phyloP scores from a whole-genome alignment of 2,888 invertebrate genomes.

The Apoda limacodes region DNA sequence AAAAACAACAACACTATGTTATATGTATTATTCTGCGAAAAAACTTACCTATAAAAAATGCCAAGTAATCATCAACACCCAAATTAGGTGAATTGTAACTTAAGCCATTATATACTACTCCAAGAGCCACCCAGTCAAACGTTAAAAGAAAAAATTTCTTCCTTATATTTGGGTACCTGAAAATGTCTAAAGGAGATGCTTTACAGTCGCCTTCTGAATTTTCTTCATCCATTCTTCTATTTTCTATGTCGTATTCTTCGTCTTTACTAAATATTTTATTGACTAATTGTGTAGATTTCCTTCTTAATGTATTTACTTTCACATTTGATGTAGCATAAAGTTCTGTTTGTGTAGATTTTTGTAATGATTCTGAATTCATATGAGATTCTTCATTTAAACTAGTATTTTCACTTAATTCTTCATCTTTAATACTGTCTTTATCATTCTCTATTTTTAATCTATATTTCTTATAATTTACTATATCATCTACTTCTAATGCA shows the following conservation, averaged over 20 bases:
- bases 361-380: constrained; percentile 26
- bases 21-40: constrained; percentile 1
- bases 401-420: constrained; percentile 23
- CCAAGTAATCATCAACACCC: constrained; percentile 75
- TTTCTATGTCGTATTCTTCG: constrained; percentile 38
- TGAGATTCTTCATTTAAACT: constrained; percentile 29
- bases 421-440: constrained; percentile 17
- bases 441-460: constrained; percentile 22
- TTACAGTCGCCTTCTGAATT: constrained; percentile 59
- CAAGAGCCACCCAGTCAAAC: constrained; percentile 75
- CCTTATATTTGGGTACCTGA: constrained; percentile 74
- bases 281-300: constrained; percentile 46
- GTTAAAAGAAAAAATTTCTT: constrained; percentile 75
- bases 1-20: neutral
- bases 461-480: constrained; percentile 38
- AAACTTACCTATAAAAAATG: constrained; percentile 73
- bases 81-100: constrained; percentile 76
- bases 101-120: constrained; percentile 76
- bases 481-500: constrained; percentile 43
- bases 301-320: constrained; percentile 38
- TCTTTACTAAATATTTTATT: constrained; percentile 41
- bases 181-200: constrained; percentile 72
- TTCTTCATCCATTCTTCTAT: constrained; percentile 52
- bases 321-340: constrained; percentile 33
- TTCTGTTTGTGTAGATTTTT: constrained; percentile 44